Conservation (phyloP, 2,888 invertebrate genomes). For the Pogonocherus hispidulus region DNA sequence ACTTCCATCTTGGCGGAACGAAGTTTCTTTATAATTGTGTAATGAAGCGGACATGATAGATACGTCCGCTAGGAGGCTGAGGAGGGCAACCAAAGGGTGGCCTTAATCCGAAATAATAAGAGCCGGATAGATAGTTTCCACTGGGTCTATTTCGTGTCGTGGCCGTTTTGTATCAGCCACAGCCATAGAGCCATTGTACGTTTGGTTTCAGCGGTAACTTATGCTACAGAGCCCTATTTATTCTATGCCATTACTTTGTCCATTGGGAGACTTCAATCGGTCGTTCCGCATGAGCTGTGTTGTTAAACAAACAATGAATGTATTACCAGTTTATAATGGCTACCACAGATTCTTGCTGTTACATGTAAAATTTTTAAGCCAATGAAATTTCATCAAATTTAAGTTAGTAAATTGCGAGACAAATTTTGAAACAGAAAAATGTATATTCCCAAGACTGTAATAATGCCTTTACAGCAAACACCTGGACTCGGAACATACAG, state of each 20-base stretch:
- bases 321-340: slow-evolving; percentile 34
- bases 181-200: slow-evolving; percentile 17
- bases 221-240: slow-evolving; percentile 17
- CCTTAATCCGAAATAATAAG: slow-evolving; percentile 26
- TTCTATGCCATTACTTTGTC: slow-evolving; percentile 8
- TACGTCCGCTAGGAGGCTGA: slow-evolving; percentile 1
- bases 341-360: neutral
- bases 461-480: too few species aligned
- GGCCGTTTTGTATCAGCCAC: neutral
- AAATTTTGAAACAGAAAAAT: too few species aligned
- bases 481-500: too few species aligned
- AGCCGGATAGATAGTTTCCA: neutral
- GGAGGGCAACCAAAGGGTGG: slow-evolving; percentile 8
- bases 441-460: too few species aligned
- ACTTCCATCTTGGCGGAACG: slow-evolving; percentile 3
- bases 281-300: neutral
- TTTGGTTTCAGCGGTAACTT: slow-evolving; percentile 23
- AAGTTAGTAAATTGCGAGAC: too few species aligned
- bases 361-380: too few species aligned
- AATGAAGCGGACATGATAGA: slow-evolving; percentile 23
- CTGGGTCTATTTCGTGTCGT: neutral
- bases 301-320: slow-evolving; percentile 14
- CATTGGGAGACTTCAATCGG: neutral
- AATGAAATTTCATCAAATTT: too few species aligned
- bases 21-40: slow-evolving; percentile 27